Evolutionary conservation across 1,140 invertebrate species (phyloP), one percentile per base, ranked within the genome.

Genomic region (Tetramorium alpestre): DNA sequence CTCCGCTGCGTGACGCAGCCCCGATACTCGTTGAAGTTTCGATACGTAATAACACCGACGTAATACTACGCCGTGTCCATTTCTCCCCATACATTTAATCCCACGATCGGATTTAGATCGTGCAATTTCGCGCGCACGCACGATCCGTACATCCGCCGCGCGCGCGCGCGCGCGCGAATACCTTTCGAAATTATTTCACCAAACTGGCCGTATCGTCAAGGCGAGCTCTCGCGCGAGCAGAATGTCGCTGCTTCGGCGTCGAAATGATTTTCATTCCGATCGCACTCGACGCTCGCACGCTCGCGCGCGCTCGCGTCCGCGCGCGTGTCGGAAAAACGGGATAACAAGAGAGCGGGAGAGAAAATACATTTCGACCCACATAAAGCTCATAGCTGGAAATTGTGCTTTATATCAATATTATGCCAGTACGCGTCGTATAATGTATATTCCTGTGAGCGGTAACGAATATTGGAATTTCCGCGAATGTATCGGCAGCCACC

Each of bases 331-430:
- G 38, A 44, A 81, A 81, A 70, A 70, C 28, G 49, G 2, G 18
- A 72, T 54, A 28, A 7, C 47, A 22, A 16, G 22, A 16, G 22
- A 77, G 28, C 25, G 54, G n/a, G 0, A 60, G 69, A 60, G 62
- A 60, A 84, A 73, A 75, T 73, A 60, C 41, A 84, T 84, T 84
- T 75, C 38, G 25, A 82, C 10, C 13, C 54, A 54, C 28, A 44
- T 72, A 28, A 58, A 60, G 41, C 38, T 82, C 25, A 82, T 73
- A 62, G 69, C 54, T 73, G 49, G 54, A 73, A 84, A 75, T 73
- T 84, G 80, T 75, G 41, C 72, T 84, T 84, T 73, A 84, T 62
- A 84, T 84, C 80, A 84, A 84, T 84, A 84, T 84, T 73, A 60
- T 60, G 80, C 72, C 80, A 49, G 41, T 49, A 75, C 54, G 54